These are phyloP conservation scores for Aplysina aerophoba DNA, from an alignment of 37 sponge, comb jelly and placozoan genomes.

Conservation along the genomic window DNA sequence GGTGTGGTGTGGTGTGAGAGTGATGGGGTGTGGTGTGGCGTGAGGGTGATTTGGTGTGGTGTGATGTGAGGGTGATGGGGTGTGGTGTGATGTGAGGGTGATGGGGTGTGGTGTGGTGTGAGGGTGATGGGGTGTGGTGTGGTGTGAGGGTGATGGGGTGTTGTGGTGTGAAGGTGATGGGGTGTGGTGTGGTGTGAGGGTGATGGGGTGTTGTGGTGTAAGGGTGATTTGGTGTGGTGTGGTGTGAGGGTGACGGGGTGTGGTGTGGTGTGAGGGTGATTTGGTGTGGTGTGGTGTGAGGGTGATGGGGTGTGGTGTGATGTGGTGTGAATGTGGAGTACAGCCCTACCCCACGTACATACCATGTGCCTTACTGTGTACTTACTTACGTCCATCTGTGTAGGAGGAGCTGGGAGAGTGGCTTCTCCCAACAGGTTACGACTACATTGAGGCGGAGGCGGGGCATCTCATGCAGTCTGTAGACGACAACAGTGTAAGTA, in stretches of 20 bases:
- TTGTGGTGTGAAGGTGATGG: background rate
- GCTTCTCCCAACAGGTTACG: conserved; percentile 77
- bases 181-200: background rate
- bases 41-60: background rate
- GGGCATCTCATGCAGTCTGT: conserved; percentile 87
- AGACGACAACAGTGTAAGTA: conserved; percentile 75
- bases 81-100: background rate
- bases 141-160: conserved; percentile 7
- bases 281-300: too few relatives aligned
- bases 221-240: background rate
- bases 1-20: background rate
- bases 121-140: background rate
- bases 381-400: background rate
- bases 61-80: background rate
- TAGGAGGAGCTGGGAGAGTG: conserved; percentile 75
- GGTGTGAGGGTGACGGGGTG: conserved; percentile 7
- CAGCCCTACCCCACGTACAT: too few relatives aligned
- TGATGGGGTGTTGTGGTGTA: background rate
- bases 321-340: too few relatives aligned
- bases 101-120: background rate
- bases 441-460: conserved; percentile 88
- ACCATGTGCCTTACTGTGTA: too few relatives aligned
- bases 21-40: background rate
- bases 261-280: background rate
- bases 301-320: too few relatives aligned